phyloP scores from a whole-genome alignment of 2,888 invertebrate species.

The Ariolimax columbianus region DNA sequence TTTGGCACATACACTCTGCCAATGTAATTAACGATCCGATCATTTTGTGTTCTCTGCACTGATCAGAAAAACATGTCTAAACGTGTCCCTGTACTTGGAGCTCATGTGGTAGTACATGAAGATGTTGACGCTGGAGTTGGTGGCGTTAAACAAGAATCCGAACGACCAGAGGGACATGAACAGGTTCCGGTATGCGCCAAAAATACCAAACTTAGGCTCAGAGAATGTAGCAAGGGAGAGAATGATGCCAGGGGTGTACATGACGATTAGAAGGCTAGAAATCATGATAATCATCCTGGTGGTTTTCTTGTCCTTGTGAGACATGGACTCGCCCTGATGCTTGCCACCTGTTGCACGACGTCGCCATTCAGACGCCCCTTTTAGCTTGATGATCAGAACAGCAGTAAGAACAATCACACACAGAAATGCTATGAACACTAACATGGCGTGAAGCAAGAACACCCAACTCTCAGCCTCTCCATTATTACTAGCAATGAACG shows the following conservation, averaged over 20 bases:
- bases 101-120: conserved; percentile 10
- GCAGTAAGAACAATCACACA: not conserved
- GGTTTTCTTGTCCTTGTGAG: conserved; percentile 26
- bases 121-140: conserved; percentile 22
- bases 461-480: not conserved
- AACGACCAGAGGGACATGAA: conserved; percentile 6
- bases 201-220: conserved; percentile 24
- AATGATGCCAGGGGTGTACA: not conserved
- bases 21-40: too few species aligned
- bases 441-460: not conserved
- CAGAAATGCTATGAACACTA: conserved; percentile 1
- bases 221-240: not conserved
- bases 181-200: not conserved
- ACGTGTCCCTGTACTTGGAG: conserved; percentile 3
- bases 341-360: not conserved
- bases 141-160: not conserved
- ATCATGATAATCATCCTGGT: conserved; percentile 35
- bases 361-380: conserved; percentile 22
- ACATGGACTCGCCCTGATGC: not conserved
- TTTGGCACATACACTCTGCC: too few species aligned
- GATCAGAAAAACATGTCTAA: not conserved
- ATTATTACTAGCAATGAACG: not conserved
- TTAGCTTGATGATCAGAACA: conserved; percentile 19
- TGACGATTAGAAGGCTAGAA: not conserved
- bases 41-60: not conserved